phyloP scores from a whole-genome alignment of 1,140 invertebrate genomes.

The Drosophila watanabei region DNA sequence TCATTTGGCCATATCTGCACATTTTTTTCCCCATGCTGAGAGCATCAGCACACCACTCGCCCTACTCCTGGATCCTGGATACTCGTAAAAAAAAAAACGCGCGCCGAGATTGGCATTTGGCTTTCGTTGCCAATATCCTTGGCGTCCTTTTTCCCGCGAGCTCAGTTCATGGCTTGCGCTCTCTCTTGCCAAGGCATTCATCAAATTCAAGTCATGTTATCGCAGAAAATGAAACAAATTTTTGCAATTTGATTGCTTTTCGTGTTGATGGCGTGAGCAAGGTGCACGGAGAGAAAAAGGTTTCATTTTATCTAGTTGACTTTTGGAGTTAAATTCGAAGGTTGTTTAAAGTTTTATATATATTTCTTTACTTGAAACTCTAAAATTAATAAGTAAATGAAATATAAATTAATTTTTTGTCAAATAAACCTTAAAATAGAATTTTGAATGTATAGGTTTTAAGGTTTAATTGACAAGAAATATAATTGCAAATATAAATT shows the following conservation, averaged over 20 bases:
- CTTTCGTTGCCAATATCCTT: slow-evolving; percentile 80
- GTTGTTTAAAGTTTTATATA: background rate
- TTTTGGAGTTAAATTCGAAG: no score
- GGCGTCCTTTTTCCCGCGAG: slow-evolving; percentile 39
- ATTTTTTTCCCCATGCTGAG: slow-evolving; percentile 61
- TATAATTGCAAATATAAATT: no score
- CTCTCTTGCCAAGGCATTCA: slow-evolving; percentile 76
- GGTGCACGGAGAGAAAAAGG: background rate
- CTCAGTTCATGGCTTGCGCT: slow-evolving; percentile 34
- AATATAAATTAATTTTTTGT: no score
- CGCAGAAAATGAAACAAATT: slow-evolving; percentile 84
- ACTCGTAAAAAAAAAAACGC: slow-evolving; percentile 77
- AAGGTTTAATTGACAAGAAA: no score
- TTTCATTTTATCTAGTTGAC: background rate
- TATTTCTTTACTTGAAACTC: no score
- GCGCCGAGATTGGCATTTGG: slow-evolving; percentile 81
- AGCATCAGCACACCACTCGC: background rate
- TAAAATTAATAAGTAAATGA: no score
- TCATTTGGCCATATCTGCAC: slow-evolving; percentile 82
- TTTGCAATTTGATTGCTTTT: slow-evolving; percentile 84
- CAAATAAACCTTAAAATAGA: no score
- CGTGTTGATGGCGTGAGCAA: slow-evolving; percentile 71
- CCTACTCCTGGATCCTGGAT: slow-evolving; percentile 5
- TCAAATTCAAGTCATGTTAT: slow-evolving; percentile 84
- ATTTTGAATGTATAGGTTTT: no score